These are phyloP conservation scores for Mongoloraphidia duomilia DNA, from an alignment of 2,888 invertebrate genomes.

Conservation along the genomic window DNA sequence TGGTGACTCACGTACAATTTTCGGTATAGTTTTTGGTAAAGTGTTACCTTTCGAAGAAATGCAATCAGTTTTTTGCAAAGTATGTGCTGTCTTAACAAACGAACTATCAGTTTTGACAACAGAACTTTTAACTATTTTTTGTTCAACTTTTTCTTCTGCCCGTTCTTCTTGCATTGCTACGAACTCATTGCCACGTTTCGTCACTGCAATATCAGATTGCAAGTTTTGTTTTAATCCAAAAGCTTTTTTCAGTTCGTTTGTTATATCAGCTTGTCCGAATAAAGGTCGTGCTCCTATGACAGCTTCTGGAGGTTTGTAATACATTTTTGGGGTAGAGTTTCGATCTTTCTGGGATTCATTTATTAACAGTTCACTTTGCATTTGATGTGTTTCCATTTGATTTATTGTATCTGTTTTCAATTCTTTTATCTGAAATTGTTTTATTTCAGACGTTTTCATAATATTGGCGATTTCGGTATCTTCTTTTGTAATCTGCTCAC, in stretches of 20 bases:
- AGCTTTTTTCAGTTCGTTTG: conserved; percentile 28
- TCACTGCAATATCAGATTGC: neutral
- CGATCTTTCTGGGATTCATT: no score
- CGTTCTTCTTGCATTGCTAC: no score
- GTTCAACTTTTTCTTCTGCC: no score
- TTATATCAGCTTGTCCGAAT: conserved; percentile 28
- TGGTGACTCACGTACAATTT: neutral
- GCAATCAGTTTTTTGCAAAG: no score
- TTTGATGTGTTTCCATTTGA: neutral
- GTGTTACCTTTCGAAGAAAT: no score
- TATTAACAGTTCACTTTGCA: no score
- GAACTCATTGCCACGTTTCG: no score
- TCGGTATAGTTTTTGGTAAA: no score
- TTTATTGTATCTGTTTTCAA: neutral
- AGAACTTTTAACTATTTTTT: no score
- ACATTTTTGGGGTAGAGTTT: conserved; percentile 11
- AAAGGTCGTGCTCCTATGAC: conserved; percentile 28
- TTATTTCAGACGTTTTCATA: conserved; percentile 3
- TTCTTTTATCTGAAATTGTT: neutral
- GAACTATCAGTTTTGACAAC: no score
- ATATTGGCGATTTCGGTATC: conserved; percentile 5
- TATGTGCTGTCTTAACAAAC: no score
- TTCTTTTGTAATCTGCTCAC: neutral
- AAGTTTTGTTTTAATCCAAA: conserved; percentile 21
- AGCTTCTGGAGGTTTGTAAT: conserved; percentile 27